phyloP scores from a whole-genome alignment of 2,113 vertebrate genomes.

The Ammodytes dubius region DNA sequence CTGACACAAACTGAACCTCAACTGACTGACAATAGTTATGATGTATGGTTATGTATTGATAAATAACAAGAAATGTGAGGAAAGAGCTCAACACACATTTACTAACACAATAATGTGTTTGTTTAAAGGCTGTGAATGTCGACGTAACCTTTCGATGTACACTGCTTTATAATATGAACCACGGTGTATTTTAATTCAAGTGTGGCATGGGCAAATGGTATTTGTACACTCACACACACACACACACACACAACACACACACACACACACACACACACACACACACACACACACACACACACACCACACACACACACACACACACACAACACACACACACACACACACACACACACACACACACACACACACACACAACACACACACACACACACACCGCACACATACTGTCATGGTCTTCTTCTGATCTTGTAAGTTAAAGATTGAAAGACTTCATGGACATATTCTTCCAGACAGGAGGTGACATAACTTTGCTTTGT shows the following conservation, averaged over 20 bases:
- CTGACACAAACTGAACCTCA: not conserved
- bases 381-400: not conserved
- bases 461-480: not conserved
- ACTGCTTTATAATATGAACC: no score
- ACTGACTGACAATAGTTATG: not conserved
- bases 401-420: not conserved
- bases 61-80: not conserved
- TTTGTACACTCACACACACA: no score
- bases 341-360: no score
- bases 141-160: no score
- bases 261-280: no score
- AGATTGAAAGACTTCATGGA: not conserved
- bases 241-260: no score
- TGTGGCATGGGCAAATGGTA: no score
- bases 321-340: no score
- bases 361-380: not conserved
- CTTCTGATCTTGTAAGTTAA: not conserved
- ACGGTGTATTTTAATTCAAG: no score
- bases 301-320: not conserved
- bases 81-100: not conserved
- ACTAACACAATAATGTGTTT: no score
- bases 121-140: no score
- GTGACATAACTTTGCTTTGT: not conserved
- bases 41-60: not conserved
- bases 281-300: not conserved